phyloP scores from a whole-genome alignment of 2,113 vertebrate genomes.

The Lepisosteus oculatus region DNA sequence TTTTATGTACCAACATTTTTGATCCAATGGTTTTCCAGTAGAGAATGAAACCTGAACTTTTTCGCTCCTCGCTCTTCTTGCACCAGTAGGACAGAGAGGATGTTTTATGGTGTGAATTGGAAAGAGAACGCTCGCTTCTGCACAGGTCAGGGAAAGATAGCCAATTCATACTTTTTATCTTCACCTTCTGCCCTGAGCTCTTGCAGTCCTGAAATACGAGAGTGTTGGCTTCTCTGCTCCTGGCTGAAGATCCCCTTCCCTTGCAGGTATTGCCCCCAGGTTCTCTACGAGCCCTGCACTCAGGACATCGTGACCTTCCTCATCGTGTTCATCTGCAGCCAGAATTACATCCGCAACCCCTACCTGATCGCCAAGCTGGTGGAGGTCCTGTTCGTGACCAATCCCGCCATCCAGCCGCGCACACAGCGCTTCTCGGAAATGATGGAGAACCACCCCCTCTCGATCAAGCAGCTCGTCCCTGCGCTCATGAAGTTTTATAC shows the following conservation, averaged over 20 bases:
- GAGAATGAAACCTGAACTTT: too few relatives aligned
- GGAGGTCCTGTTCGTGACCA: conserved; percentile 97
- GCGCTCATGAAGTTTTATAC: conserved; percentile 99
- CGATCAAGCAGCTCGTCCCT: conserved; percentile 88
- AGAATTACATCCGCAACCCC: conserved; percentile 97
- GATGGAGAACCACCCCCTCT: conserved; percentile 95
- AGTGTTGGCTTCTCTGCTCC: background rate
- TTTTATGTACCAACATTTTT: too few relatives aligned
- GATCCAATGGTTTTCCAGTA: too few relatives aligned
- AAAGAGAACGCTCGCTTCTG: too few relatives aligned
- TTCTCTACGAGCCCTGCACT: conserved; percentile 95
- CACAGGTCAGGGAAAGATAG: too few relatives aligned
- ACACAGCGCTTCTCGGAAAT: conserved; percentile 97
- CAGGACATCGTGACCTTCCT: conserved; percentile 96
- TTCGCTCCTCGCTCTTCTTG: too few relatives aligned
- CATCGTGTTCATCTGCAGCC: conserved; percentile 95
- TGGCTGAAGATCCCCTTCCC: background rate
- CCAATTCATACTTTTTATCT: too few relatives aligned
- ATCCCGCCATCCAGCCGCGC: conserved; percentile 92
- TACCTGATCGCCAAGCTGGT: conserved; percentile 97
- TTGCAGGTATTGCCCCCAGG: conserved; percentile 92
- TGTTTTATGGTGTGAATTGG: too few relatives aligned
- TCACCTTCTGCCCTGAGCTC: too few relatives aligned
- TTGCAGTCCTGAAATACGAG: too few relatives aligned
- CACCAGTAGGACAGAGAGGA: too few relatives aligned